Conservation (phyloP, 2,113 vertebrate species). For the Ctenomys sociabilis region DNA sequence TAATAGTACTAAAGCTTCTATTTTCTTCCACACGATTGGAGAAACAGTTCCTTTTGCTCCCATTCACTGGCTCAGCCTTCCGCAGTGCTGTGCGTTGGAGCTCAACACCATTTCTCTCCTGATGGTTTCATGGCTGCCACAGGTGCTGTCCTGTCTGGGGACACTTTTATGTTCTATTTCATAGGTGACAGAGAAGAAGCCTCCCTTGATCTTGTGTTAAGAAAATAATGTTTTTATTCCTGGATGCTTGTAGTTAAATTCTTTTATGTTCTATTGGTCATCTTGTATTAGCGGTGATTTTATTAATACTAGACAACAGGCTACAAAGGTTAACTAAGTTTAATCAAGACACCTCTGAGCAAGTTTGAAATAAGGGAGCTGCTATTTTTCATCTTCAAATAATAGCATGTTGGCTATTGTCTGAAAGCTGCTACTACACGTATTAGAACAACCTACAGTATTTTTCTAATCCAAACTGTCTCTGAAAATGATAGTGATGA, state of each 20-base stretch:
- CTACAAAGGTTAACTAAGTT: not conserved
- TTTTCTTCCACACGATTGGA: not conserved
- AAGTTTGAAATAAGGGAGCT: not conserved
- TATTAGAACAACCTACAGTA: not conserved
- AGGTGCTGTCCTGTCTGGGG: not conserved
- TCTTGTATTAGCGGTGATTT: not conserved
- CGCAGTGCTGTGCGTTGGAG: fast-evolving
- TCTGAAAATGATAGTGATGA: not conserved
- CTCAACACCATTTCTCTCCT: not conserved
- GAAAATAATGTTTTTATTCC: not conserved
- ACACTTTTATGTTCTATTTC: not conserved
- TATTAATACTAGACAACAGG: not conserved
- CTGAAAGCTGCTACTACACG: not conserved
- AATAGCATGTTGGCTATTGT: not conserved
- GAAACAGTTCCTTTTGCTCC: not conserved
- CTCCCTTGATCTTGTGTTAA: not conserved
- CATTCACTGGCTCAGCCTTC: not conserved
- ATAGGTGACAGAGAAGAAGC: not conserved
- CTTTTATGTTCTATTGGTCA: not conserved
- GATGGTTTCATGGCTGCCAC: not conserved
- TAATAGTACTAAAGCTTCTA: not conserved
- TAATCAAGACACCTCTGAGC: not conserved
- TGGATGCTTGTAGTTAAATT: not conserved
- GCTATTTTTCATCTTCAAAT: not conserved
- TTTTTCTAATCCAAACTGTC: not conserved